These are phyloP conservation scores for Axinella damicornis DNA, from an alignment of 37 sponge, comb jelly and placozoan genomes.

Conservation along the genomic window DNA sequence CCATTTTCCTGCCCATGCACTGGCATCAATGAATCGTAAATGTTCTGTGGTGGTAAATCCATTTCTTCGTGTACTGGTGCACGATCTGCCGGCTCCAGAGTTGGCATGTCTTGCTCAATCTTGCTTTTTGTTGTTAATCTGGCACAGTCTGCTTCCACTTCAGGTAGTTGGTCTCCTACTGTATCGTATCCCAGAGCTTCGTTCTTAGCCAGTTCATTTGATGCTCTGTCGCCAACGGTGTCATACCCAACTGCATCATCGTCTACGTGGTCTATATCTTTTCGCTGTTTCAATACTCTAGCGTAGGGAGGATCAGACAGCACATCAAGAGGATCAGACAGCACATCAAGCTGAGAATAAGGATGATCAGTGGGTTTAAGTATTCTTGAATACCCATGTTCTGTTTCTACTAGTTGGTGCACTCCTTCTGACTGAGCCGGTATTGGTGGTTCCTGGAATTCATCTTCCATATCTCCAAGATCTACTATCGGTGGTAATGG, in stretches of 20 bases:
- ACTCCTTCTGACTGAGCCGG: conserved; percentile 27
- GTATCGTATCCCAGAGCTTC: conserved; percentile 39
- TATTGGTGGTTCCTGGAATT: conserved; percentile 47
- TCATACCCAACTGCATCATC: neutral
- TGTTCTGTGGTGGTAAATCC: neutral
- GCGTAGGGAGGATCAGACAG: conserved; percentile 51
- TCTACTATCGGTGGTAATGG: conserved; percentile 49
- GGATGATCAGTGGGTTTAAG: no score
- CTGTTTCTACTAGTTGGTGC: neutral
- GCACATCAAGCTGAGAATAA: neutral
- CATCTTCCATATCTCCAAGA: conserved; percentile 40
- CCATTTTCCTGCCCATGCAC: neutral
- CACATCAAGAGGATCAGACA: neutral
- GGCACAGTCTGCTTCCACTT: neutral
- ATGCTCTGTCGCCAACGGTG: no score
- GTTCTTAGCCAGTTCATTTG: neutral
- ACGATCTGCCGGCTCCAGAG: neutral
- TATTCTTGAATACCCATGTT: neutral
- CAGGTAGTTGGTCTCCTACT: neutral
- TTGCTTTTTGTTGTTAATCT: neutral
- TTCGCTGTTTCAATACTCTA: conserved; percentile 6
- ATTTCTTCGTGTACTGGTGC: no score
- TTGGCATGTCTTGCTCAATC: conserved; percentile 15
- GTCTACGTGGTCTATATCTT: neutral
- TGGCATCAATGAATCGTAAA: neutral